These are phyloP conservation scores for Crocuta crocuta DNA, from an alignment of 2,113 vertebrate species.

Conservation along the genomic window DNA sequence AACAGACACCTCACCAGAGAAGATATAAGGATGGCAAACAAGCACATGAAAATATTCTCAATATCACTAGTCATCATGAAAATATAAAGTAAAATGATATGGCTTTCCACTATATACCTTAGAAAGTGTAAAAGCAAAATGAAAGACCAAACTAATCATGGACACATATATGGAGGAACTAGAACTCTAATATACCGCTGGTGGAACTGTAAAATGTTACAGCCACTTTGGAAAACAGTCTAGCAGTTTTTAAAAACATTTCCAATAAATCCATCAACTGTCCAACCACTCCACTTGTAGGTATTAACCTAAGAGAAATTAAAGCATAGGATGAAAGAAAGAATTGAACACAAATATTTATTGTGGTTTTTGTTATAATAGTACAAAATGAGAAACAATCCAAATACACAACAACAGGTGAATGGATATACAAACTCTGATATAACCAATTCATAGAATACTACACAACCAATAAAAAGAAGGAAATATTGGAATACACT, in stretches of 20 bases:
- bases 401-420: background rate
- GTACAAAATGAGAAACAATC: no score
- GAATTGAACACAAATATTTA: background rate
- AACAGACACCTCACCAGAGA: background rate
- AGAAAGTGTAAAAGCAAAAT: background rate
- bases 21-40: background rate
- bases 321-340: background rate
- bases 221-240: background rate
- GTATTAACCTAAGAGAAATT: background rate
- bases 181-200: background rate
- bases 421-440: background rate
- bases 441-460: background rate
- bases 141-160: background rate
- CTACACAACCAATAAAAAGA: background rate
- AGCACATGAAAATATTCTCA: background rate
- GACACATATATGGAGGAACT: background rate
- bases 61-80: background rate
- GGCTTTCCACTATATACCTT: background rate
- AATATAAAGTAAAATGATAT: background rate
- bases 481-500: background rate
- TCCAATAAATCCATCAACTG: background rate
- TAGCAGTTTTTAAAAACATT: background rate
- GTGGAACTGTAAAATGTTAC: background rate
- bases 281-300: background rate
- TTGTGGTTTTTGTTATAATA: background rate